Evolutionary conservation across 1,140 invertebrate species (phyloP).

Genomic region (Antheraea mylitta): DNA sequence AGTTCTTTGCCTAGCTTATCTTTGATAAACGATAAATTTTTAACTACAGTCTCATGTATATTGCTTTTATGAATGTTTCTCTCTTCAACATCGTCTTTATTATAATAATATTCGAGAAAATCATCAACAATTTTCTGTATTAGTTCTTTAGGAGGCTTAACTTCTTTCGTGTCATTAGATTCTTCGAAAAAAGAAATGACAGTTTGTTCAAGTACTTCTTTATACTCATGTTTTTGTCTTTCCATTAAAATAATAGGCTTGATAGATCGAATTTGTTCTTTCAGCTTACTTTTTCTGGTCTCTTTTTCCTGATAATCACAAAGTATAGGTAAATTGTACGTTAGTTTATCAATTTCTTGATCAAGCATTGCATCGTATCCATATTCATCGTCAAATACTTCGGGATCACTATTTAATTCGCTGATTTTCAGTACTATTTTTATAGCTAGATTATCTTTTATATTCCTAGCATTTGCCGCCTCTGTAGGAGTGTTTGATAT

Average conservation of each 20-base stretch:
- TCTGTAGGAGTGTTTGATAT: conserved; percentile 21
- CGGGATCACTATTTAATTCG: conserved; percentile 41
- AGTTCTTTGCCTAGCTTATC: conserved; percentile 9
- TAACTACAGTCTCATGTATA: conserved; percentile 29
- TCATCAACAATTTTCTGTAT: conserved; percentile 43
- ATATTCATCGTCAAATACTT: conserved; percentile 38
- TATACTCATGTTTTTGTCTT: conserved; percentile 37
- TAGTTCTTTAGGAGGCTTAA: conserved; percentile 21
- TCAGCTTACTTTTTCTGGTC: conserved; percentile 31
- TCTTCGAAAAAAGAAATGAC: conserved; percentile 30
- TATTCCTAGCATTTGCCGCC: conserved; percentile 19
- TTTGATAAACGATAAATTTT: conserved; percentile 23
- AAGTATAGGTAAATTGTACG: conserved; percentile 27
- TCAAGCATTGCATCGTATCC: conserved; percentile 35
- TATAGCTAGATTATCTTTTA: conserved; percentile 34
- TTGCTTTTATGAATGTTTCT: conserved; percentile 34
- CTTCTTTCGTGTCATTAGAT: conserved; percentile 18
- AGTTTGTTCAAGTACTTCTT: conserved; percentile 37
- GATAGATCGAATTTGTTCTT: conserved; percentile 29
- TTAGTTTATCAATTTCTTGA: conserved; percentile 37
- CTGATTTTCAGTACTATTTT: conserved; percentile 48
- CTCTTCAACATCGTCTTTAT: conserved; percentile 30
- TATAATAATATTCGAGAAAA: conserved; percentile 38
- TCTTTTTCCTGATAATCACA: conserved; percentile 26
- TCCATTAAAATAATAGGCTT: conserved; percentile 41